Conservation (phyloP, 2,113 vertebrate species). For the Etheostoma cragini region DNA sequence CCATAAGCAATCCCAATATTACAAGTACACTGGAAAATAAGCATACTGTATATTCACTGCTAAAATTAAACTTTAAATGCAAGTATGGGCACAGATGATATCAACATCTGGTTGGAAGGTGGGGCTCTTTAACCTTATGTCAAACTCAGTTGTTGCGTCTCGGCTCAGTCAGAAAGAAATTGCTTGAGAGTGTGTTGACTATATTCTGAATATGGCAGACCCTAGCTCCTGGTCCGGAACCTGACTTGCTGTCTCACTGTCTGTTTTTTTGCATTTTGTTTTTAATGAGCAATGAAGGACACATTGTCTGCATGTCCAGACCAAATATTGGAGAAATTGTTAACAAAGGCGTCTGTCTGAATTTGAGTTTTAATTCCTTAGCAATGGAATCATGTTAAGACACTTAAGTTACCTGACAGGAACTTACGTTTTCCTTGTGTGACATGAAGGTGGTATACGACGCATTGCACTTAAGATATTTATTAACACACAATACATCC, state of each 20-base stretch:
- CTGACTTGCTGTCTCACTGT: slow-evolving; percentile 51
- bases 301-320: slow-evolving; percentile 45
- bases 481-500: not conserved
- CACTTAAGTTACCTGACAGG: not conserved
- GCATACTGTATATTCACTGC: slow-evolving; percentile 47
- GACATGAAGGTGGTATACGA: not conserved
- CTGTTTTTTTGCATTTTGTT: slow-evolving; percentile 25
- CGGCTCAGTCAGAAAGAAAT: slow-evolving; percentile 57
- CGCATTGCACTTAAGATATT: not conserved
- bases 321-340: slow-evolving; percentile 36
- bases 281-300: slow-evolving; percentile 36
- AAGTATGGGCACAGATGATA: slow-evolving; percentile 53
- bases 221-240: slow-evolving; percentile 37
- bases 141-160: slow-evolving; percentile 35
- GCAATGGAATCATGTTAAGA: not conserved
- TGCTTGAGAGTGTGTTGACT: slow-evolving; percentile 59
- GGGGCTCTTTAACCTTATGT: slow-evolving; percentile 41
- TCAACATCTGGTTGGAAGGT: slow-evolving; percentile 64
- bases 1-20: slow-evolving; percentile 42
- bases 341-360: slow-evolving; percentile 19
- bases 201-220: slow-evolving; percentile 74
- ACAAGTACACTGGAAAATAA: slow-evolving; percentile 60
- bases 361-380: slow-evolving; percentile 21
- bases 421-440: not conserved
- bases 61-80: slow-evolving; percentile 60